Conservation (phyloP, 2,113 vertebrate species). For the Tachuris rubrigastra region DNA sequence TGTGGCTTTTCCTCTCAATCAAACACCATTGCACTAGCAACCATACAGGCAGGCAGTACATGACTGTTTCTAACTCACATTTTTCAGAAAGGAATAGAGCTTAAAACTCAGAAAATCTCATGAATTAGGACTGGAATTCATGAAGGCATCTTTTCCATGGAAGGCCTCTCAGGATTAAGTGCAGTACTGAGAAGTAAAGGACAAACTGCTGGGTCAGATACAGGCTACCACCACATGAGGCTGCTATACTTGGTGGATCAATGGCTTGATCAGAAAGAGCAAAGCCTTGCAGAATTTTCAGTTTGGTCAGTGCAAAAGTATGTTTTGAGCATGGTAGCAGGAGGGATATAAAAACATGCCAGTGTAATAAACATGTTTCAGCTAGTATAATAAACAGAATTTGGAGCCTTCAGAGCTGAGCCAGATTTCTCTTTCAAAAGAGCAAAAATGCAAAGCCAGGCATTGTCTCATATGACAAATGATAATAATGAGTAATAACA, state of each 20-base stretch:
- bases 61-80: not conserved
- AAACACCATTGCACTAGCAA: not conserved
- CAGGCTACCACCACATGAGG: not conserved
- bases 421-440: conserved; percentile 22
- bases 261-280: not conserved
- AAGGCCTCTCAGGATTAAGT: not conserved
- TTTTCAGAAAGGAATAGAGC: not conserved
- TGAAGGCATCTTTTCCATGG: not conserved
- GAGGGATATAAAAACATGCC: conserved; percentile 30
- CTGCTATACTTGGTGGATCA: not conserved
- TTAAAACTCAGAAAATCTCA: not conserved
- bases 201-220: not conserved
- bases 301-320: conserved; percentile 17
- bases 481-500: conserved; percentile 40
- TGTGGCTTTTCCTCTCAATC: not conserved
- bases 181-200: not conserved
- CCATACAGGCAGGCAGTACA: not conserved
- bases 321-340: conserved; percentile 25
- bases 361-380: conserved; percentile 31
- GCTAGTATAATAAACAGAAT: conserved; percentile 49
- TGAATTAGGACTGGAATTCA: not conserved
- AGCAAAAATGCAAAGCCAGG: not conserved
- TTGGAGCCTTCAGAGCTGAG: not conserved
- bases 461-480: conserved; percentile 49
- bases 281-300: conserved; percentile 16